Conservation (phyloP, 1,140 invertebrate genomes). For the Phymorhynchus buccinoides region DNA sequence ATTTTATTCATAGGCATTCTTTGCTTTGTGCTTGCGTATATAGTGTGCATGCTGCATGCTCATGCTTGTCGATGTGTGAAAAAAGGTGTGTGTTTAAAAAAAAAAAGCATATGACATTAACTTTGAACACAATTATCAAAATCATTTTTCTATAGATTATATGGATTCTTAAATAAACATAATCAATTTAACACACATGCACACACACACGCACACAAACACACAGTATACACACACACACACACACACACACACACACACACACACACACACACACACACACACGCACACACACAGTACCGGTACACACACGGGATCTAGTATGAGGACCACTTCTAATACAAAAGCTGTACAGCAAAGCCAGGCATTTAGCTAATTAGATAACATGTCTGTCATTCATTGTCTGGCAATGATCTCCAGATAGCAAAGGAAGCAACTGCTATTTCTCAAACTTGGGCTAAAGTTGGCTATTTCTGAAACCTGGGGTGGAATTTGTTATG, state of each 20-base stretch:
- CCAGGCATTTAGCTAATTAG: too few relatives aligned
- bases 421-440: too few relatives aligned
- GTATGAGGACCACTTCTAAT: too few relatives aligned
- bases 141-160: neutral
- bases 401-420: too few relatives aligned
- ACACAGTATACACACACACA: neutral
- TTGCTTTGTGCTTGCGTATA: neutral
- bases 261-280: neutral
- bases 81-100: neutral
- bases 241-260: conserved; percentile 11
- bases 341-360: too few relatives aligned
- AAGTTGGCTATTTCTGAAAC: too few relatives aligned
- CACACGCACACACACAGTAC: neutral
- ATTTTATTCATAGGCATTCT: neutral
- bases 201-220: neutral
- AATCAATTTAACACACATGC: neutral
- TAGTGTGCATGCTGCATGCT: neutral
- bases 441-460: too few relatives aligned
- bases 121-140: neutral
- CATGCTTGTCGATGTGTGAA: too few relatives aligned
- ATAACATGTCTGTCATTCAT: too few relatives aligned
- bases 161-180: neutral
- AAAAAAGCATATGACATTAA: neutral
- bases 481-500: too few relatives aligned
- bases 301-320: neutral